Percentiles rank a stretch among this genome's conserved stretches.
Evolutionary conservation across 2,113 vertebrate genomes (phyloP).

Genomic region (Triplophysa tibetana): DNA sequence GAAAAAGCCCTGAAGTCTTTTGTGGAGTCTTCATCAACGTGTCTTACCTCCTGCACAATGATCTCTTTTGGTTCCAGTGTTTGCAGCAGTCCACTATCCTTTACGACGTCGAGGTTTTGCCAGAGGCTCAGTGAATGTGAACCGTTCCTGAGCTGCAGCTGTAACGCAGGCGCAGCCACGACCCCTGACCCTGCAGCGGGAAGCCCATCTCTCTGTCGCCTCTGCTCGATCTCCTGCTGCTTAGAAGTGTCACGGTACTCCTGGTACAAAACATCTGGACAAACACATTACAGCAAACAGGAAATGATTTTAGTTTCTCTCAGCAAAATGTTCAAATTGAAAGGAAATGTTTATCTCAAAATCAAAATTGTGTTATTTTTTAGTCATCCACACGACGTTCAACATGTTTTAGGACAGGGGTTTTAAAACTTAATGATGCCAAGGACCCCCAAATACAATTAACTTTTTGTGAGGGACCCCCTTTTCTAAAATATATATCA

Average conservation of each 20-base stretch:
- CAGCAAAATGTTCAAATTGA: neutral
- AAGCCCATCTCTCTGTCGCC: slow-evolving; percentile 83
- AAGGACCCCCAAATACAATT: too few relatives aligned
- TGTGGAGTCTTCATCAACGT: neutral
- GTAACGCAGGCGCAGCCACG: slow-evolving; percentile 58
- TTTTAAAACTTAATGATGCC: too few relatives aligned
- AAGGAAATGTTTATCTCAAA: too few relatives aligned
- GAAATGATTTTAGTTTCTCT: neutral
- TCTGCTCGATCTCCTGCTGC: slow-evolving; percentile 89
- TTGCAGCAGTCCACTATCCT: slow-evolving; percentile 81
- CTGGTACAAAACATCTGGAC: slow-evolving; percentile 89
- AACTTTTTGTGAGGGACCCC: too few relatives aligned
- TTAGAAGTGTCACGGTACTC: slow-evolving; percentile 94
- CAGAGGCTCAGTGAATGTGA: slow-evolving; percentile 81
- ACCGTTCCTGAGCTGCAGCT: slow-evolving; percentile 72
- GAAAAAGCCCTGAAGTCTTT: neutral
- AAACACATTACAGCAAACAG: neutral
- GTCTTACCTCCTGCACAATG: slow-evolving; percentile 88
- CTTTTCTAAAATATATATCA: too few relatives aligned
- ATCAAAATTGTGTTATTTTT: too few relatives aligned
- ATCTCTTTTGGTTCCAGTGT: slow-evolving; percentile 83
- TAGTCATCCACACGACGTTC: too few relatives aligned
- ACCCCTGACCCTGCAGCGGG: slow-evolving; percentile 70
- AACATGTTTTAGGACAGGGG: too few relatives aligned
- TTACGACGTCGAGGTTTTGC: slow-evolving; percentile 91